These are phyloP conservation scores for Myripristis jacobus DNA, from an alignment of 2,797 vertebrate species.

Conservation along the genomic window DNA sequence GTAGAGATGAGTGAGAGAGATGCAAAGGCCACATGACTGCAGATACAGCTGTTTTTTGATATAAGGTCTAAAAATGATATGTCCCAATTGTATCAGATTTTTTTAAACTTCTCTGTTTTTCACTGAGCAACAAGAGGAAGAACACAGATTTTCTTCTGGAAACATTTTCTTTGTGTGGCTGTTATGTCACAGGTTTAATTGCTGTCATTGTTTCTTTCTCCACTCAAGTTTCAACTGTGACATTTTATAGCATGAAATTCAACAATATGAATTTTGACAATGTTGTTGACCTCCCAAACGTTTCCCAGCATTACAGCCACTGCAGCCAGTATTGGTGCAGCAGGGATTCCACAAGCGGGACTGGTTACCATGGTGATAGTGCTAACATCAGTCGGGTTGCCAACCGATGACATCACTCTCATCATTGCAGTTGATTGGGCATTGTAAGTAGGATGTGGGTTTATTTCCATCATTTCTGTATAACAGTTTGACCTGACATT, in stretches of 20 bases:
- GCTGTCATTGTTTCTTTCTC: not conserved
- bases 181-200: not conserved
- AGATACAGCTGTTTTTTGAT: too few species aligned
- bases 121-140: not conserved
- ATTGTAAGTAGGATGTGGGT: slow-evolving; percentile 85
- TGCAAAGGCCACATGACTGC: too few species aligned
- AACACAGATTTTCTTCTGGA: not conserved
- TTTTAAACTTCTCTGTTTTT: not conserved
- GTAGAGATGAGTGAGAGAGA: too few species aligned
- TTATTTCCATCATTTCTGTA: slow-evolving; percentile 1
- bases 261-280: too few species aligned
- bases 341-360: slow-evolving; percentile 95
- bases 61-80: not conserved
- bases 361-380: slow-evolving; percentile 98
- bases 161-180: not conserved
- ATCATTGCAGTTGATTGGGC: slow-evolving; percentile 98
- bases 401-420: slow-evolving; percentile 95
- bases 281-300: not conserved
- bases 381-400: slow-evolving; percentile 94
- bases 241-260: too few species aligned
- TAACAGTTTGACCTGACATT: slow-evolving; percentile 59
- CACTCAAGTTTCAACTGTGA: slow-evolving; percentile 8
- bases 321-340: slow-evolving; percentile 95
- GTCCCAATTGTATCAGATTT: not conserved
- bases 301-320: slow-evolving; percentile 93